Evolutionary conservation across 2,113 vertebrate genomes (phyloP).

Genomic region (Arothron firmamentum): DNA sequence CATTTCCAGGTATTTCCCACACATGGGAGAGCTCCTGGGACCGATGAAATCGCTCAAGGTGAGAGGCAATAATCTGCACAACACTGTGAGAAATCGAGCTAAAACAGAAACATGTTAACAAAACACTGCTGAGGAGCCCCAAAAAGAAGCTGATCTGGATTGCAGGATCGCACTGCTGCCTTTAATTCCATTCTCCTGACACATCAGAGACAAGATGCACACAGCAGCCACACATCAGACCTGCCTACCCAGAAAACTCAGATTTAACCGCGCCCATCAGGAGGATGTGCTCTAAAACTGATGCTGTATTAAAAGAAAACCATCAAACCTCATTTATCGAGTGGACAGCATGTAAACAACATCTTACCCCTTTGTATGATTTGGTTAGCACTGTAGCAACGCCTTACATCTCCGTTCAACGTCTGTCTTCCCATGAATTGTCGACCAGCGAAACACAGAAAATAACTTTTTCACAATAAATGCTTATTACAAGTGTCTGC

Average conservation of each 20-base stretch:
- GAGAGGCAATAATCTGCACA: too few relatives aligned
- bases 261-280: constrained; percentile 15
- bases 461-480: constrained; percentile 1
- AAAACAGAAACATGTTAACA: too few relatives aligned
- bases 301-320: constrained; percentile 12
- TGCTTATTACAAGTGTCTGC: not conserved
- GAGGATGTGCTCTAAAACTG: constrained; percentile 3
- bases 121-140: too few relatives aligned
- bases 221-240: constrained; percentile 3
- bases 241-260: constrained; percentile 8
- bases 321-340: not conserved
- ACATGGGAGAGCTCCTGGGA: too few relatives aligned
- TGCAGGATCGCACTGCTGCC: too few relatives aligned
- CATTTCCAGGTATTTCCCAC: too few relatives aligned
- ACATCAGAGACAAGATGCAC: not conserved
- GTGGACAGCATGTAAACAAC: constrained; percentile 14
- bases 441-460: not conserved
- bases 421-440: not conserved
- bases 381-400: not conserved
- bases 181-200: not conserved
- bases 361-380: constrained; percentile 1
- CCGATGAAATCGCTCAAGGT: too few relatives aligned
- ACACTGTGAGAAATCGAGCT: too few relatives aligned
- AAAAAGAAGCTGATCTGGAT: too few relatives aligned
- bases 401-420: not conserved